phyloP scores from a whole-genome alignment of 2,797 vertebrate genomes.

The Poecilia velifera region DNA sequence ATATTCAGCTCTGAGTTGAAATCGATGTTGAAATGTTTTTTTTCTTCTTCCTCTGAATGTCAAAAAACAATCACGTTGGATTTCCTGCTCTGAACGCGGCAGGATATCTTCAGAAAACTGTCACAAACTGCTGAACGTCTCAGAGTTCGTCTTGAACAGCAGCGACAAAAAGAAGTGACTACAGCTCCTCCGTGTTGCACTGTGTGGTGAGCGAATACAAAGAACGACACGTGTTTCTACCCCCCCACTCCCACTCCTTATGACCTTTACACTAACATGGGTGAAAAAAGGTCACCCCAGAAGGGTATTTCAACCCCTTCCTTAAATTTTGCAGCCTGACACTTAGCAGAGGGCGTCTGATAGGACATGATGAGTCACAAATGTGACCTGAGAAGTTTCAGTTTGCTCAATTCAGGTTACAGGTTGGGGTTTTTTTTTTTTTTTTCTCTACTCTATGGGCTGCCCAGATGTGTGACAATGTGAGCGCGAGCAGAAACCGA shows the following conservation, averaged over 20 bases:
- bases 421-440: not conserved
- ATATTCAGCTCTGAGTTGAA: not conserved
- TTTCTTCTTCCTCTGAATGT: not conserved
- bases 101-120: conserved; percentile 16
- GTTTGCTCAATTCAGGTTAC: conserved; percentile 22
- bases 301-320: conserved; percentile 16
- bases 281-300: conserved; percentile 32
- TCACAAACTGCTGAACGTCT: conserved; percentile 2
- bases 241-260: not conserved
- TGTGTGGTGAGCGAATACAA: not conserved
- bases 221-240: not conserved
- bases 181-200: conserved; percentile 20
- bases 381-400: conserved; percentile 7
- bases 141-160: conserved; percentile 17
- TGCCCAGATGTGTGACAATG: not conserved
- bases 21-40: not conserved
- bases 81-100: conserved; percentile 3
- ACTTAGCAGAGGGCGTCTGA: conserved; percentile 23
- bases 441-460: conserved; percentile 2
- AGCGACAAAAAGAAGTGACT: conserved; percentile 23
- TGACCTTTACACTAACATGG: conserved; percentile 25
- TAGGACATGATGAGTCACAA: conserved; percentile 40
- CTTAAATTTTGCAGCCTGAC: conserved; percentile 20
- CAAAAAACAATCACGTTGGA: not conserved
- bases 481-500: conserved; percentile 5